Percentiles rank a stretch among this genome's conserved stretches.
Conservation (phyloP, 2,797 vertebrate genomes). For the Emys orbicularis region DNA sequence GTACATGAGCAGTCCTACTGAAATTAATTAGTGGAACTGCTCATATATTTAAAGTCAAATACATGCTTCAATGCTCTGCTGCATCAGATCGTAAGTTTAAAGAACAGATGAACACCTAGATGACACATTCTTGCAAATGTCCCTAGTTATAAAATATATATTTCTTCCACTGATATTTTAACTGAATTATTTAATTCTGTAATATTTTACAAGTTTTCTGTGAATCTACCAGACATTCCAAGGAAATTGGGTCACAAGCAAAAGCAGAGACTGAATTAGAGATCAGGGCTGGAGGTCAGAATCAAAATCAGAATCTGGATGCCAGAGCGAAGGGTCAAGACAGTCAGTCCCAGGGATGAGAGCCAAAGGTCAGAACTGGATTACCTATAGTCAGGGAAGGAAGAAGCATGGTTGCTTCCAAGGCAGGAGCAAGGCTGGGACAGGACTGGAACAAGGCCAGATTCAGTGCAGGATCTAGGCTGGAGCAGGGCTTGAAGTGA, state of each 20-base stretch:
- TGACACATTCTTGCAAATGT: background rate
- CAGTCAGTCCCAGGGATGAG: no score
- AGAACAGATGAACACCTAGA: background rate
- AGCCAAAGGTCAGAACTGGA: no score
- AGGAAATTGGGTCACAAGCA: background rate
- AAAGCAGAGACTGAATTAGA: background rate
- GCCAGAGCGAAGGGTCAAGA: background rate
- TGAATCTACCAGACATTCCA: background rate
- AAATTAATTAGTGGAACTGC: background rate
- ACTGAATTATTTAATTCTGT: background rate
- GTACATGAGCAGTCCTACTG: background rate
- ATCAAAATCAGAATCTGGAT: background rate
- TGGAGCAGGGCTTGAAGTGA: background rate
- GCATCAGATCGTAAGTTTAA: background rate
- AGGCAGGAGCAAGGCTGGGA: background rate
- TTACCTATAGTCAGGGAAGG: no score
- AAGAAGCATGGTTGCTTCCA: no score
- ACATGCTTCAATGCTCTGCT: background rate
- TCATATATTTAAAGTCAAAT: background rate
- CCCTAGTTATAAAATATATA: background rate
- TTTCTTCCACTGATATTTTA: background rate
- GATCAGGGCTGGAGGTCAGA: background rate
- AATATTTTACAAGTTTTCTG: background rate
- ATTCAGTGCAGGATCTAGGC: no score
- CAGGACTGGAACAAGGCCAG: background rate